Conservation (phyloP, 2,888 invertebrate genomes). For the Philereme vetulata region DNA sequence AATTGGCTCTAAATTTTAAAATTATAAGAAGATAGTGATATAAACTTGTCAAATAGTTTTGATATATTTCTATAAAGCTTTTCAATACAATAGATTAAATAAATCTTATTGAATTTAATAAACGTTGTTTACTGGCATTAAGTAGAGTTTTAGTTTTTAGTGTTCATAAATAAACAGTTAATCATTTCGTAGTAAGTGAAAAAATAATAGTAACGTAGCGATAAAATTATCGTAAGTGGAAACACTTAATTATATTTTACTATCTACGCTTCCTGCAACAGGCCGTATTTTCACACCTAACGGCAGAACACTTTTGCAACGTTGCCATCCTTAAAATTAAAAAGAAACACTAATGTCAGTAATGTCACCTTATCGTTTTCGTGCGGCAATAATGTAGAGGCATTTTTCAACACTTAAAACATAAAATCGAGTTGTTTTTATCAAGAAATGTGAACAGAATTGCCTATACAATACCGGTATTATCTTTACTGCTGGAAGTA, state of each 20-base stretch:
- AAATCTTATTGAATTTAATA: conserved; percentile 32
- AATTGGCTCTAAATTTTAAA: conserved; percentile 32
- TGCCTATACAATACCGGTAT: conserved; percentile 72
- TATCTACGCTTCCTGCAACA: conserved; percentile 56
- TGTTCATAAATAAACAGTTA: conserved; percentile 32
- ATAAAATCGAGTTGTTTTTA: conserved; percentile 73
- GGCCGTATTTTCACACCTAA: conserved; percentile 55
- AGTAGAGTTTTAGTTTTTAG: conserved; percentile 19
- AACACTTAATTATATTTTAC: conserved; percentile 59
- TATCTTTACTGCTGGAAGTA: conserved; percentile 74
- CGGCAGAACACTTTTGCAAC: conserved; percentile 48
- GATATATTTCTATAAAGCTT: conserved; percentile 18
- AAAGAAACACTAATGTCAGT: conserved; percentile 51
- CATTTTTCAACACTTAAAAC: conserved; percentile 73
- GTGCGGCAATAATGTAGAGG: conserved; percentile 57
- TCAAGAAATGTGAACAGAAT: conserved; percentile 72
- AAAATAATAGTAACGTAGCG: conserved; percentile 47
- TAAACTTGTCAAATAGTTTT: conserved; percentile 34
- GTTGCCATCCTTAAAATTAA: conserved; percentile 59
- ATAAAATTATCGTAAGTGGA: conserved; percentile 55
- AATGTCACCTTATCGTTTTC: conserved; percentile 61
- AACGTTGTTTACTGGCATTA: conserved; percentile 14
- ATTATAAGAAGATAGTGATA: conserved; percentile 33
- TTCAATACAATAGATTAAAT: conserved; percentile 22
- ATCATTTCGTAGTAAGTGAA: conserved; percentile 44